Base-by-base conservation (phyloP, 2,888 invertebrate species). In the Oscheius sp. region DNA sequence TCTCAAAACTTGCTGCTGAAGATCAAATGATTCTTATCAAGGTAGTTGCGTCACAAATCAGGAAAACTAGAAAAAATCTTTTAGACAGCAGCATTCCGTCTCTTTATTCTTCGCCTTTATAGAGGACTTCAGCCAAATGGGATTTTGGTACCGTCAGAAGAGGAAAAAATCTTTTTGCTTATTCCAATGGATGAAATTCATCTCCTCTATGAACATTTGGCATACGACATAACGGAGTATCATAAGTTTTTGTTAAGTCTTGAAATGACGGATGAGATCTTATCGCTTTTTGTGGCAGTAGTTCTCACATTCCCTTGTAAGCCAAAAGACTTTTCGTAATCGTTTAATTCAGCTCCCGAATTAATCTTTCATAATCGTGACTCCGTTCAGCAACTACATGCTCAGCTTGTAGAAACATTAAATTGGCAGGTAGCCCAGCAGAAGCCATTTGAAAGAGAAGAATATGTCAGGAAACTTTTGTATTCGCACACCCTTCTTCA, bases 11-110 rank as follows among this genome's bases (percentile, higher is more conserved):
- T 14, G 14, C 41, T 0, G 8, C 68, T 12, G 24, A 47, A 12
- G 74, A 76, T 32, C 71, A 72, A 36, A 70, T 69, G 17, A 20
- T 24, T 8, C 50, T 74, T 0, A 64, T 76, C 20, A 74, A 73
- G 51, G 66, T 50, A 17, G 38, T 8, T 17, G 8, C 4, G 14
- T 26, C 12, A n/a, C 57, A 36, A 22, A 24, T 38, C 24, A 41
- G 8, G 6, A 26, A 24, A 57, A 32, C 54, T 9, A 24, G 24
- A 12, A 45, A 6, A 45, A 3, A 3, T 54, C 4, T 54, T 68
- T 68, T 38, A 64, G 64, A 28, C n/a, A 1, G 54, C 59, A 14
- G 50, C 66, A 3, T 73, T 73, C 36, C 24, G 32, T 12, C 28
- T 75, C 3, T 71, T 66, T 26, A 12, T 75, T 12, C 30, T 71